These are phyloP conservation scores for Zaprionus lachaisei DNA, from an alignment of 1,140 invertebrate genomes.

Conservation along the genomic window DNA sequence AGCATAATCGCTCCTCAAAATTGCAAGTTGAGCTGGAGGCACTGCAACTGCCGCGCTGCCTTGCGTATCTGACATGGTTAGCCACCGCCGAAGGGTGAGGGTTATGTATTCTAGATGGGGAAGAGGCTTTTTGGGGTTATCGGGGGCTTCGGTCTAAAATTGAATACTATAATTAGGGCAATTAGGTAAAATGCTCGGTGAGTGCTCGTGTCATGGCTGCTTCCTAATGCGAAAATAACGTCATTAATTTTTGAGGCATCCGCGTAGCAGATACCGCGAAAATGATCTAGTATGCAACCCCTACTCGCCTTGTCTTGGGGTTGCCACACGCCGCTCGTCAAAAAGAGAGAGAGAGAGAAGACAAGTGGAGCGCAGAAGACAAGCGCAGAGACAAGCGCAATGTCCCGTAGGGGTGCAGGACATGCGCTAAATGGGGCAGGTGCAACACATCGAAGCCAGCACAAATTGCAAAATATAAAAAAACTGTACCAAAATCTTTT, in stretches of 20 bases:
- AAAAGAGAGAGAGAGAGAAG: slow-evolving; percentile 7
- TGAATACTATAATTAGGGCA: slow-evolving; percentile 71
- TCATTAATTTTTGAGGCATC: slow-evolving; percentile 65
- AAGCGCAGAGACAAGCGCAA: not conserved
- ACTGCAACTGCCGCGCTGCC: slow-evolving; percentile 51
- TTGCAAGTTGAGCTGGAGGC: slow-evolving; percentile 64
- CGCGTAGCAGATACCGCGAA: not conserved
- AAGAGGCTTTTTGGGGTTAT: not conserved
- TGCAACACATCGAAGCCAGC: slow-evolving; percentile 39
- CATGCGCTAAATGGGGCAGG: slow-evolving; percentile 61
- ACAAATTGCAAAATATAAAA: slow-evolving; percentile 47
- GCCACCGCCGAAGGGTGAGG: slow-evolving; percentile 51
- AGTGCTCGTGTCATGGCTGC: slow-evolving; percentile 78
- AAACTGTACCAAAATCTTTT: slow-evolving; percentile 69
- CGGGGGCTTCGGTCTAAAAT: slow-evolving; percentile 33
- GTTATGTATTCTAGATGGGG: slow-evolving; percentile 6
- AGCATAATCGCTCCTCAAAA: slow-evolving; percentile 79
- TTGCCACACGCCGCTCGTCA: slow-evolving; percentile 31
- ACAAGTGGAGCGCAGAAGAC: not conserved
- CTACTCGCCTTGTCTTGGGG: not conserved
- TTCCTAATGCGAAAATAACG: slow-evolving; percentile 82
- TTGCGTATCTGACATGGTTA: slow-evolving; percentile 62
- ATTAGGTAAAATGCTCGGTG: slow-evolving; percentile 80
- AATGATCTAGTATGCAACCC: slow-evolving; percentile 2
- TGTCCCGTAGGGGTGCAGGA: slow-evolving; percentile 36